Base-by-base conservation (phyloP, 2,888 invertebrate species). In the Lasius fuliginosus region DNA sequence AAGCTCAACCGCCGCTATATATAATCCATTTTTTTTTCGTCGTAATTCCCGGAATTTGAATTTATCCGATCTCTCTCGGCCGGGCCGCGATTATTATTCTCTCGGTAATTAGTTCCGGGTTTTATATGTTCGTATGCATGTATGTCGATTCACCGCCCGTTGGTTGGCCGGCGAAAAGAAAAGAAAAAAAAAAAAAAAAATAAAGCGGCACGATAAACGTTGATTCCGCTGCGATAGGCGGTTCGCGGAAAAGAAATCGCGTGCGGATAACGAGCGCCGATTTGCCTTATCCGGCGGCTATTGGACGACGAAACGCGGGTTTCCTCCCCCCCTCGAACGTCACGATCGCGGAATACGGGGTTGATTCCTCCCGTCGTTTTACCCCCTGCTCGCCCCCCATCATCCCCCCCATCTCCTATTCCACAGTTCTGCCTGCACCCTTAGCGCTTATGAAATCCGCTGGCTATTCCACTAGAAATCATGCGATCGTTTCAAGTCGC, bases 231-330 rank as follows among this genome's bases (percentile, higher is more conserved):
- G 73, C 77, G 88, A 89, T 88, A 90, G 76, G 69, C 86, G 85
- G 86, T 92, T 92, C 92, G 85, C 71, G 83, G 92, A 90, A 92
- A 91, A 89, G 89, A 88, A 90, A 90, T 92, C 88, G 92, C 92
- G 92, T 92, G 92, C 89, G 86, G 88, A 85, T 92, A 92, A 92
- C 91, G 89, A 91, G 90, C 85, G 68, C 81, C 83, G 67, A 67
- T 84, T 76, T 86, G 56, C 83, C 84, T 79, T 87, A 71, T 65
- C 82, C 83, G 71, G 46, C 74, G 46, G 81, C 56, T 64, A 81
- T 83, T 75, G 83, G 65, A 71, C 75, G 74, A 79, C 77, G 65
- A 64, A 68, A 74, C 84, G 76, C 75, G 82, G 56, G 58, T 60
- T 87, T 82, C 81, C 83, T 69, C 81, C 71, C 82, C 82, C 71